A percentile compares a stretch with the other conserved stretches of the same genome.
Conservation (phyloP, 1,140 invertebrate genomes). For the Ephestia elutella region DNA sequence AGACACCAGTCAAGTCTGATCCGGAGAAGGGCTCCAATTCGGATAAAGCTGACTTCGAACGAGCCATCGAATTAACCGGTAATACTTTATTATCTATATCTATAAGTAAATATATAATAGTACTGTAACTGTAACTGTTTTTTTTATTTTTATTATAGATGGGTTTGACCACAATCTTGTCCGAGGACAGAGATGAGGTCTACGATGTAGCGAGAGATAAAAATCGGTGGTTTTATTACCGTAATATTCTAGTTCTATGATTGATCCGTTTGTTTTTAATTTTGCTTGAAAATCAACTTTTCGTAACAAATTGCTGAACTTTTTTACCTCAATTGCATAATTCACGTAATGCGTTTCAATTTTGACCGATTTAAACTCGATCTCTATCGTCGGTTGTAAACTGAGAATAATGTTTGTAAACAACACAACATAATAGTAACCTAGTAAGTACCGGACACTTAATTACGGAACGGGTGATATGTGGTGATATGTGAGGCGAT, state of each 20-base stretch:
- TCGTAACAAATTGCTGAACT: neutral
- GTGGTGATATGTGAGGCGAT: neutral
- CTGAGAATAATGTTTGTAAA: neutral
- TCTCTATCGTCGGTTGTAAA: neutral
- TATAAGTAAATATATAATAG: too few relatives aligned
- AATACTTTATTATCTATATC: slow-evolving; percentile 25
- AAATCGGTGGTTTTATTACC: too few relatives aligned
- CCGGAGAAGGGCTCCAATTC: slow-evolving; percentile 71
- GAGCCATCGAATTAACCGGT: slow-evolving; percentile 86
- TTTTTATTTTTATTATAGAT: too few relatives aligned
- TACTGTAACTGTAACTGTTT: too few relatives aligned
- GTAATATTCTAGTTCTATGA: too few relatives aligned
- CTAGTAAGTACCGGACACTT: neutral
- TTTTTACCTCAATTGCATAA: neutral
- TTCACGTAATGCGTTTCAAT: neutral
- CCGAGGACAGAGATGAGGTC: too few relatives aligned
- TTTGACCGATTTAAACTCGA: neutral
- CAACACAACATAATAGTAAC: neutral
- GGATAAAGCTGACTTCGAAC: slow-evolving; percentile 87
- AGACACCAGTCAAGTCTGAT: slow-evolving; percentile 61
- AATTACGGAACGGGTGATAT: neutral
- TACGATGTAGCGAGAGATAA: too few relatives aligned
- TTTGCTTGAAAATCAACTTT: neutral
- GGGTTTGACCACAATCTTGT: too few relatives aligned
- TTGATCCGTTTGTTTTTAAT: too few relatives aligned